Conservation (phyloP, 2,797 vertebrate genomes). For the Coracias cyanogaster region DNA sequence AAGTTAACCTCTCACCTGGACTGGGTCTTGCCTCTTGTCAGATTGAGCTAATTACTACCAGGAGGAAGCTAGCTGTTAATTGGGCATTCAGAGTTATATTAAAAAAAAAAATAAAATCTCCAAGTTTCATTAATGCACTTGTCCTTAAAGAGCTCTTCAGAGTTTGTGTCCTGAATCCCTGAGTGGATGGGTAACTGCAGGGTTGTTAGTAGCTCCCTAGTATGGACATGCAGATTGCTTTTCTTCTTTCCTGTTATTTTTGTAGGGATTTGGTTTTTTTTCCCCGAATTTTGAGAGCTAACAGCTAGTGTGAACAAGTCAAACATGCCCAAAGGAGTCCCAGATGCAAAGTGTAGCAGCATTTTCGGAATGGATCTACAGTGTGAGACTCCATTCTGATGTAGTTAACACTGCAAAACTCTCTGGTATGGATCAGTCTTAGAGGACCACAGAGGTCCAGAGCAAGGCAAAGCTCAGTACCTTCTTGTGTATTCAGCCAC, state of each 20-base stretch:
- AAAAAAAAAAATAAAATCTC: background rate
- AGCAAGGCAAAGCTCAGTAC: rapidly evolving
- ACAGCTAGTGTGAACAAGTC: background rate
- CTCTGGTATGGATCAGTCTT: background rate
- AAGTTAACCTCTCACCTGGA: conserved; percentile 24
- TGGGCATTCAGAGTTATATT: background rate
- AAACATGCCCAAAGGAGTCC: background rate
- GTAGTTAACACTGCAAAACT: background rate
- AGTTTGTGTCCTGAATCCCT: background rate
- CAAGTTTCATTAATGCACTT: background rate
- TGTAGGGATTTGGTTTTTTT: background rate
- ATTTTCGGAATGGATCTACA: background rate
- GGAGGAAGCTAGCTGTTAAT: background rate
- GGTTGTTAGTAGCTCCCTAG: background rate
- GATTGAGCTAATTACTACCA: background rate
- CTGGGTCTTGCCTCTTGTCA: background rate
- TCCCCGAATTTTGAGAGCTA: background rate
- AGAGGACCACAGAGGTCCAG: background rate
- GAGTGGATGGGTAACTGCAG: rapidly evolving
- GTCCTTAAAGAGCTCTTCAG: background rate
- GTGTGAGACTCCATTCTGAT: rapidly evolving
- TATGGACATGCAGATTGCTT: background rate
- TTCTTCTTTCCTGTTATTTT: background rate
- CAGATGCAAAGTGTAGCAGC: background rate
- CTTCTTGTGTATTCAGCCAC: background rate